A percentile compares a stretch with the other conserved stretches of the same genome.
Conservation (phyloP, 2,888 invertebrate genomes). For the Lasiommata megera region DNA sequence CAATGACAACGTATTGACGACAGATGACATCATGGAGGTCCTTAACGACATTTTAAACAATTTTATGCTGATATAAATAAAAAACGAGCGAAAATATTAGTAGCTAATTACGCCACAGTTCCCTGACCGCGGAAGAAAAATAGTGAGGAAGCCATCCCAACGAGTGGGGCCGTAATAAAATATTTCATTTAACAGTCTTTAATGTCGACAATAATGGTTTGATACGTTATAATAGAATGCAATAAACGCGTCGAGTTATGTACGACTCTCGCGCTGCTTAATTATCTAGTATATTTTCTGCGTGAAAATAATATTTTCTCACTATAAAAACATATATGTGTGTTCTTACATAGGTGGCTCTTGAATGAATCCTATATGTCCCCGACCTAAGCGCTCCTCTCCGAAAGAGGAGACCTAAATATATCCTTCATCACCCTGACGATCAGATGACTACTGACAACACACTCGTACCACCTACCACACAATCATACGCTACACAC, state of each 20-base stretch:
- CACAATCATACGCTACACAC: no score
- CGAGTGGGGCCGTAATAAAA: constrained; percentile 14
- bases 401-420: no score
- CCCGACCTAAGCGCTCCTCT: no score
- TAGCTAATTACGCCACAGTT: constrained; percentile 6
- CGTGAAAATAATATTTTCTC: no score
- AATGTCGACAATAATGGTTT: constrained; percentile 17
- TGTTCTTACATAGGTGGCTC: no score
- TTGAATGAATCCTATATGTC: no score
- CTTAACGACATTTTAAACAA: constrained; percentile 8
- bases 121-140: constrained; percentile 5
- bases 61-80: constrained; percentile 4
- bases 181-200: constrained; percentile 10
- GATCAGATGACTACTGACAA: no score
- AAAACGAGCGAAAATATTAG: constrained; percentile 2
- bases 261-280: constrained; percentile 3
- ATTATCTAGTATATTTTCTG: background rate
- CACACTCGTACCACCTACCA: no score
- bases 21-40: constrained; percentile 29
- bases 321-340: no score
- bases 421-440: no score
- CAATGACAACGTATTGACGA: constrained; percentile 25
- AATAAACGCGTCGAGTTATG: constrained; percentile 12
- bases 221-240: constrained; percentile 14
- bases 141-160: constrained; percentile 8